Percentiles rank a stretch among this genome's conserved stretches.
phyloP scores from a whole-genome alignment of 2,888 invertebrate genomes.

The Ectobius pallidus region DNA sequence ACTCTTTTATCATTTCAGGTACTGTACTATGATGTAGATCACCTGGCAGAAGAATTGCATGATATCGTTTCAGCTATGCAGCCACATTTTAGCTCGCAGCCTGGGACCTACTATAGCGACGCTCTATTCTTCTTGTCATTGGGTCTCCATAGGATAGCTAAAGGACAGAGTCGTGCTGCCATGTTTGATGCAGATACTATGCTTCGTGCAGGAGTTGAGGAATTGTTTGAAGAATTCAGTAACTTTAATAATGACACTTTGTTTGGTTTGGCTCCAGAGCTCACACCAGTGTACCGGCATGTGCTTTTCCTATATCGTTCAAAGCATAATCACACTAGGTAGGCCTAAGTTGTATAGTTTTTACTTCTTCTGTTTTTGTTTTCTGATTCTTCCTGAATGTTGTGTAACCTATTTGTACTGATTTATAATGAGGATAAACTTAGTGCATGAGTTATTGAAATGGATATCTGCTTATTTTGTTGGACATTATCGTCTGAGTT shows the following conservation, averaged over 20 bases:
- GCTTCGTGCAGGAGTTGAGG: constrained; percentile 69
- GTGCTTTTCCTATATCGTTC: constrained; percentile 70
- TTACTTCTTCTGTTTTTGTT: too few species aligned
- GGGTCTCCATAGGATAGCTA: constrained; percentile 72
- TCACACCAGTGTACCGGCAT: constrained; percentile 80
- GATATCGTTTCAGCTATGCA: constrained; percentile 71
- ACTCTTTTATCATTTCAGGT: constrained; percentile 57
- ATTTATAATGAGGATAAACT: too few species aligned
- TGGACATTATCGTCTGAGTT: too few species aligned
- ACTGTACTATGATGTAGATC: constrained; percentile 66
- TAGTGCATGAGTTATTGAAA: too few species aligned
- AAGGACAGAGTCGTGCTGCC: constrained; percentile 66
- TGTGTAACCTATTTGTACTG: too few species aligned
- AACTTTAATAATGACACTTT: constrained; percentile 60
- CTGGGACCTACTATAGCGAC: constrained; percentile 78
- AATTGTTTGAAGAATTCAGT: constrained; percentile 71
- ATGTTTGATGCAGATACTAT: constrained; percentile 80
- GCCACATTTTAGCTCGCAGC: constrained; percentile 72
- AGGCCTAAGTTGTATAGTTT: too few species aligned
- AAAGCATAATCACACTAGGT: constrained; percentile 63
- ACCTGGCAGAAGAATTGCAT: constrained; percentile 63
- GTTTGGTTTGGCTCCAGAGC: constrained; percentile 74
- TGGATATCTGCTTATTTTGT: too few species aligned
- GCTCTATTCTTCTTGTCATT: constrained; percentile 79
- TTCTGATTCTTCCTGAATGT: too few species aligned